phyloP scores from a whole-genome alignment of 53 echinoderm and acorn worm species.

The Holothuria leucospilota region DNA sequence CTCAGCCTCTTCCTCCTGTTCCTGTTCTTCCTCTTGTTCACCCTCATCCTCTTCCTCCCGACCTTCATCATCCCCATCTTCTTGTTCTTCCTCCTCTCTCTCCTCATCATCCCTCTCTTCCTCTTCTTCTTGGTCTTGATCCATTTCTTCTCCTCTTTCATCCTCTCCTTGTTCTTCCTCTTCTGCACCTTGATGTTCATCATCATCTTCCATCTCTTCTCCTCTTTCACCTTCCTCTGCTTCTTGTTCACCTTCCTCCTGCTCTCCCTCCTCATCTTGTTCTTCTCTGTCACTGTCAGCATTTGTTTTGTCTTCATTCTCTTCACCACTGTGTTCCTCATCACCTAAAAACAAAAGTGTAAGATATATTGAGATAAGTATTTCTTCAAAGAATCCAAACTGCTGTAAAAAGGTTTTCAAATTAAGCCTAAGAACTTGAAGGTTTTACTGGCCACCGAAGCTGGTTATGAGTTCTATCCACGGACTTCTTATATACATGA shows the following conservation, averaged over 20 bases:
- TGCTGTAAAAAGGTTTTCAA: too few relatives aligned
- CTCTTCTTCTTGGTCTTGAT: constrained; percentile 46
- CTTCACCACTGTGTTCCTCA: constrained; percentile 33
- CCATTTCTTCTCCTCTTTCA: constrained; percentile 45
- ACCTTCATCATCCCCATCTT: constrained; percentile 57
- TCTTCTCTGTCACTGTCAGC: constrained; percentile 67
- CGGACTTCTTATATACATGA: too few relatives aligned
- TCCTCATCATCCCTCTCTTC: constrained; percentile 48
- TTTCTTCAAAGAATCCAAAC: too few relatives aligned
- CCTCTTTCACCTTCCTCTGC: constrained; percentile 67
- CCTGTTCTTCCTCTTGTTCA: constrained; percentile 22
- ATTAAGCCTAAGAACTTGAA: too few relatives aligned
- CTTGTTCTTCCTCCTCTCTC: constrained; percentile 66
- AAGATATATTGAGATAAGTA: too few relatives aligned
- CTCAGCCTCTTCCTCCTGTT: constrained; percentile 37
- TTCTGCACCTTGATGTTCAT: constrained; percentile 48
- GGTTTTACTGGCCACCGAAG: too few relatives aligned
- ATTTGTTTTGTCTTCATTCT: constrained; percentile 56
- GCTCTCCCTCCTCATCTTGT: constrained; percentile 68
- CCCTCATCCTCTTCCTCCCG: constrained; percentile 57
- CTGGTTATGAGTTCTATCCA: too few relatives aligned
- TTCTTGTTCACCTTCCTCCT: constrained; percentile 54
- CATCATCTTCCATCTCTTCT: constrained; percentile 40
- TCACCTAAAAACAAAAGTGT: not conserved
- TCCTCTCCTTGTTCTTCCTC: constrained; percentile 42